Percentiles rank a stretch among this genome's conserved stretches.
These are phyloP conservation scores for Heteropelma amictum DNA, from an alignment of 2,888 invertebrate genomes.

Conservation along the genomic window DNA sequence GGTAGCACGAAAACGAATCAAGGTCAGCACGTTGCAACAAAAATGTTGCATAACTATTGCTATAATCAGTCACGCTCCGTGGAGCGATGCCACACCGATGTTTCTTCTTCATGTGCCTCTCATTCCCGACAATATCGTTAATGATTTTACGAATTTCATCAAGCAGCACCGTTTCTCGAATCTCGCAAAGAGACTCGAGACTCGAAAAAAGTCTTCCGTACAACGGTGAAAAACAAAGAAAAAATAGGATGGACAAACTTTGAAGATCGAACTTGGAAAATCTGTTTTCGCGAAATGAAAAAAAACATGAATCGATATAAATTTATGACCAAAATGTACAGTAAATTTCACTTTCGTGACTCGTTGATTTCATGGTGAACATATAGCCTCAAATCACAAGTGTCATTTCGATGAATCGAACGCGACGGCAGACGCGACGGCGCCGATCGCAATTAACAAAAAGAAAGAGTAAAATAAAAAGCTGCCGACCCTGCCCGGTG, in stretches of 20 bases:
- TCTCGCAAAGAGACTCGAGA: no score
- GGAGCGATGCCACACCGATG: constrained; percentile 64
- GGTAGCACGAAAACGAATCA: constrained; percentile 66
- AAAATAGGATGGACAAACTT: no score
- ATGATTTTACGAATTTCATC: constrained; percentile 54
- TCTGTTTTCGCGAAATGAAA: no score
- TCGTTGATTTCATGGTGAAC: background rate
- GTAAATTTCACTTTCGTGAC: no score
- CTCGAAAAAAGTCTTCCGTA: no score
- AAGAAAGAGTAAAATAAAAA: constrained; percentile 17
- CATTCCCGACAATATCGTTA: no score
- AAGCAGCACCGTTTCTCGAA: background rate
- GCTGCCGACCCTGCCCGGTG: constrained; percentile 62
- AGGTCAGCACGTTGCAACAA: constrained; percentile 70
- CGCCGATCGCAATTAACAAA: background rate
- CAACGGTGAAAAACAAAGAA: no score
- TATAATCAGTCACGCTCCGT: constrained; percentile 73
- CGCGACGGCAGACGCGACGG: background rate
- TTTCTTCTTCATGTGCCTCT: constrained; percentile 47
- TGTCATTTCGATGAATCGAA: background rate
- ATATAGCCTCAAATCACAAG: background rate
- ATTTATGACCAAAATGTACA: no score
- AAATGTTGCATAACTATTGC: constrained; percentile 74
- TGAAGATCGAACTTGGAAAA: no score
- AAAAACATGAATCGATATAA: no score